Evolutionary conservation across 2,888 invertebrate species (phyloP).

Genomic region (Trileptium ribeirensis): DNA sequence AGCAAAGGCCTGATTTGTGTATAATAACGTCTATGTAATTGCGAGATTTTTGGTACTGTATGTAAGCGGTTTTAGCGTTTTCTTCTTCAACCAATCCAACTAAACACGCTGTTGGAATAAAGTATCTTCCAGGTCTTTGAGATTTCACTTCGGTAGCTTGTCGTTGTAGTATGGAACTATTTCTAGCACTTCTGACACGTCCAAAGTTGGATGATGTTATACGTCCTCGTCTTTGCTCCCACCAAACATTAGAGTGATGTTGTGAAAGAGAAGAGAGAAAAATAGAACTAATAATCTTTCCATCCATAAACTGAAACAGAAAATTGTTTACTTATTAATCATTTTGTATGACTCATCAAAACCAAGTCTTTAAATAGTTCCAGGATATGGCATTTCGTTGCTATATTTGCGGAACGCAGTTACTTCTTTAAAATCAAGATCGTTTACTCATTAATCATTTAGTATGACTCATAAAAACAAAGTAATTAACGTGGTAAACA

Average conservation of each 20-base stretch:
- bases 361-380: too few relatives aligned
- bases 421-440: too few relatives aligned
- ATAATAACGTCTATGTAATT: background rate
- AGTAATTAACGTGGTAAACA: too few relatives aligned
- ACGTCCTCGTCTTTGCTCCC: background rate
- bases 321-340: too few relatives aligned
- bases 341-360: too few relatives aligned
- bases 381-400: too few relatives aligned
- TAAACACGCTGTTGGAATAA: background rate
- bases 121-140: background rate
- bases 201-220: background rate
- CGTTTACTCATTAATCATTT: too few relatives aligned
- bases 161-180: background rate
- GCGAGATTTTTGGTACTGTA: background rate
- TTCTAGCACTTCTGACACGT: background rate
- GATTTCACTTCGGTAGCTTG: background rate
- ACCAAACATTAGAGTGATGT: background rate
- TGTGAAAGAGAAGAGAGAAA: too few relatives aligned
- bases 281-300: too few relatives aligned
- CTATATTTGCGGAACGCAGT: too few relatives aligned
- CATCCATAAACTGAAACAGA: too few relatives aligned
- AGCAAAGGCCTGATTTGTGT: background rate
- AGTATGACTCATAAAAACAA: too few relatives aligned
- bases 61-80: background rate
- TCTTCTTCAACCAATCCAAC: background rate